Conservation (phyloP, 2,113 vertebrate species). For the Trinectes maculatus region DNA sequence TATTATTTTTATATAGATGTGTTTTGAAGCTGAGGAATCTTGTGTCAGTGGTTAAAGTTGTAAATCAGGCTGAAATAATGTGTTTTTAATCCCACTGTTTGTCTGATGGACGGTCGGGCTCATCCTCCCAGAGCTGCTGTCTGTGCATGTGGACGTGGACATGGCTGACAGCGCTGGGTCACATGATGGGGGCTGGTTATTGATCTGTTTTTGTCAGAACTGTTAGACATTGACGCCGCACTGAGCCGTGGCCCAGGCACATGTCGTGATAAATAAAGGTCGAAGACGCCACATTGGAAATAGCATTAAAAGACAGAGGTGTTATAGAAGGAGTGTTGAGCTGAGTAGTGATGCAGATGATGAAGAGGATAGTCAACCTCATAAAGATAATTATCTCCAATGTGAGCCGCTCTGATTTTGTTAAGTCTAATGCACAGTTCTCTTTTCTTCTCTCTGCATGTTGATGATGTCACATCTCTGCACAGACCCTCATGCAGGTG, state of each 20-base stretch:
- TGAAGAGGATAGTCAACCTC: slow-evolving; percentile 35
- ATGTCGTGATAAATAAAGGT: neutral
- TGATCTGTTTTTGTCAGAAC: slow-evolving; percentile 53
- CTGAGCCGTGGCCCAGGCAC: neutral
- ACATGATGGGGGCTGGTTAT: slow-evolving; percentile 44
- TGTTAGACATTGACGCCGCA: slow-evolving; percentile 28
- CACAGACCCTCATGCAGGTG: slow-evolving; percentile 90
- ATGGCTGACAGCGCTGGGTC: slow-evolving; percentile 38
- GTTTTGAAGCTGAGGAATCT: no score
- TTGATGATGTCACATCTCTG: neutral
- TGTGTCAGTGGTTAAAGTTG: slow-evolving; percentile 61
- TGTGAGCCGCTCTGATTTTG: slow-evolving; percentile 9
- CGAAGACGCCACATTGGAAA: neutral
- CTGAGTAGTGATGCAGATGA: neutral
- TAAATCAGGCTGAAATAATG: slow-evolving; percentile 68
- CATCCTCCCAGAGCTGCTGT: slow-evolving; percentile 36
- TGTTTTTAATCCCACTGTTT: slow-evolving; percentile 64
- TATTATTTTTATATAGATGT: no score
- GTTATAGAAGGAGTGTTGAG: neutral
- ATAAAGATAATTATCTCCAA: slow-evolving; percentile 26
- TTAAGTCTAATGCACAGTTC: slow-evolving; percentile 39
- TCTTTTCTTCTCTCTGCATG: slow-evolving; percentile 26
- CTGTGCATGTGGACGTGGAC: slow-evolving; percentile 27
- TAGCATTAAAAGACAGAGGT: neutral
- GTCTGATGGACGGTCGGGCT: slow-evolving; percentile 16